Evolutionary conservation across 2,113 vertebrate genomes (phyloP).

Genomic region (Salvelinus alpinus): DNA sequence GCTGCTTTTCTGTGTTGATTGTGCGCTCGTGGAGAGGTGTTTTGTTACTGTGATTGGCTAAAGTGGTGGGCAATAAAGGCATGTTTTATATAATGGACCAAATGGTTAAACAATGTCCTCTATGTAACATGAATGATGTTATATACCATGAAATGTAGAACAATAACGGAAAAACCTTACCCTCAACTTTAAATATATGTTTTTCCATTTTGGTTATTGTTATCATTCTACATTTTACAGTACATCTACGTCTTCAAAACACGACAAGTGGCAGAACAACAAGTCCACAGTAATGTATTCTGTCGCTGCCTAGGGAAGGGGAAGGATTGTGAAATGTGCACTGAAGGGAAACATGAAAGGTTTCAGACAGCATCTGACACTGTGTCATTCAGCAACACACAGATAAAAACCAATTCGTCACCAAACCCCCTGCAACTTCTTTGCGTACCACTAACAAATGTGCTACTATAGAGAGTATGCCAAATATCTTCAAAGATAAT

Average conservation of each 20-base stretch:
- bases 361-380: constrained; percentile 64
- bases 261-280: constrained; percentile 47
- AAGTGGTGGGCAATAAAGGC: neutral
- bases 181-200: constrained; percentile 12
- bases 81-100: neutral
- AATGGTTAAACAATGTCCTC: neutral
- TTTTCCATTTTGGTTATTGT: constrained; percentile 37
- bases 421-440: constrained; percentile 36
- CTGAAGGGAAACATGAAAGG: constrained; percentile 64
- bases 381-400: constrained; percentile 59
- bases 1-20: neutral
- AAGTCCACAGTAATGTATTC: constrained; percentile 53
- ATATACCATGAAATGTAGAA: neutral
- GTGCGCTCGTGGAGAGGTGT: neutral
- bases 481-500: neutral
- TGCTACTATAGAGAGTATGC: neutral
- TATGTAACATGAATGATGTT: neutral
- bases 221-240: constrained; percentile 47
- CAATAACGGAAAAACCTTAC: neutral
- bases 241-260: constrained; percentile 38
- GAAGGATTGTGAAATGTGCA: constrained; percentile 64
- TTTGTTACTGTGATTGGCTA: neutral
- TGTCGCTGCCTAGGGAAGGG: constrained; percentile 31
- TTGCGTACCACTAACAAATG: neutral
- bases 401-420: constrained; percentile 48